Evolutionary conservation across 2,888 invertebrate species (phyloP).

Genomic region (Melolontha melolontha): DNA sequence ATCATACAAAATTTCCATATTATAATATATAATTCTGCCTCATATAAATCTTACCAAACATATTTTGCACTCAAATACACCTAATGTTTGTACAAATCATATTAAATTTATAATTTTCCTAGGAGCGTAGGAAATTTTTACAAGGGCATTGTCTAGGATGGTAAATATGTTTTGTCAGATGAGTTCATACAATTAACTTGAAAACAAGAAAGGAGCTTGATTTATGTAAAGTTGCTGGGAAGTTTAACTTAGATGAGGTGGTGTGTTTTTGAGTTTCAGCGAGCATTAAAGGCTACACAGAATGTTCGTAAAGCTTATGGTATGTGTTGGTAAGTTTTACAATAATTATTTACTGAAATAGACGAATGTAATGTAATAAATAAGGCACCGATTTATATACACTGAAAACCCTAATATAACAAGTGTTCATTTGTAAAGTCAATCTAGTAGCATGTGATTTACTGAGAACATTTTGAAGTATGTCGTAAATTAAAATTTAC

Average conservation of each 20-base stretch:
- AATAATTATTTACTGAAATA: background rate
- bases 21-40: too few species aligned
- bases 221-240: background rate
- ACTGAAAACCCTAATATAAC: too few species aligned
- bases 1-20: too few species aligned
- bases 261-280: background rate
- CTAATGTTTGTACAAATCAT: conserved; percentile 5
- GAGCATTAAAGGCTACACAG: background rate
- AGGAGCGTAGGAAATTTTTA: conserved; percentile 12
- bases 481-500: too few species aligned
- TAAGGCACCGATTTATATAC: too few species aligned
- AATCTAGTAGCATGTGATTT: too few species aligned
- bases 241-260: background rate
- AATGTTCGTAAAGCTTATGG: conserved; percentile 32
- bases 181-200: background rate
- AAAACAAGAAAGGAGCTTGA: background rate
- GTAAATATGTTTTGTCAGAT: conserved; percentile 4
- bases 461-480: too few species aligned
- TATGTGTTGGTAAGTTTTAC: conserved; percentile 27
- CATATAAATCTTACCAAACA: too few species aligned
- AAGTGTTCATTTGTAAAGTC: too few species aligned
- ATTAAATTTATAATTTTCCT: conserved; percentile 20
- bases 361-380: background rate
- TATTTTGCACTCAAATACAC: background rate
- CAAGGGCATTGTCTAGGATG: background rate